These are phyloP conservation scores for Atopsyche davidsoni DNA, from an alignment of 1,140 invertebrate species.

Conservation along the genomic window DNA sequence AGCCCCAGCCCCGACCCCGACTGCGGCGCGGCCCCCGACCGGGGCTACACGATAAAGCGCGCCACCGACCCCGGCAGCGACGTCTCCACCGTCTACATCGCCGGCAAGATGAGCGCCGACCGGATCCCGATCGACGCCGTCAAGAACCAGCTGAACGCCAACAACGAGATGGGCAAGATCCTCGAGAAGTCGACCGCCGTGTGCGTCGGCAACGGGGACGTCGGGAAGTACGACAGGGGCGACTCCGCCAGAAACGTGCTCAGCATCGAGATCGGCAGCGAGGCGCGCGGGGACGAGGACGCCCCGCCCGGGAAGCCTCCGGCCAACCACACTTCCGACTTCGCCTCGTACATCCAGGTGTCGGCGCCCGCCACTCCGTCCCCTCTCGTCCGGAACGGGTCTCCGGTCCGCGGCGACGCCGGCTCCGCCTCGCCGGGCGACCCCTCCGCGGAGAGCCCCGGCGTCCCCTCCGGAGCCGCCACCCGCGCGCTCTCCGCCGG, in stretches of 20 bases:
- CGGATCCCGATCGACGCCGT: conserved; percentile 22
- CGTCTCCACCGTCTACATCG: conserved; percentile 33
- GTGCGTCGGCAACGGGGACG: conserved; percentile 43
- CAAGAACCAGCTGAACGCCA: conserved; percentile 42
- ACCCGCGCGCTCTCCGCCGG: conserved; percentile 32
- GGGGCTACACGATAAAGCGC: conserved; percentile 37
- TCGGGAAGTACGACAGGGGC: conserved; percentile 32
- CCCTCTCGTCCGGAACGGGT: conserved; percentile 28
- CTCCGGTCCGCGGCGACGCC: too few species aligned
- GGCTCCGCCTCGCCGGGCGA: neutral
- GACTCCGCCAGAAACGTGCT: conserved; percentile 33
- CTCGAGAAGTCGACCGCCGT: conserved; percentile 47
- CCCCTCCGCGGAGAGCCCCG: neutral
- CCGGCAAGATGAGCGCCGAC: conserved; percentile 20
- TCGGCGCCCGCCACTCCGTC: conserved; percentile 40
- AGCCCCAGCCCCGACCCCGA: conserved; percentile 40
- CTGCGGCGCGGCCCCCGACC: conserved; percentile 35
- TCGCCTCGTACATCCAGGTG: conserved; percentile 53
- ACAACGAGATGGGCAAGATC: conserved; percentile 47
- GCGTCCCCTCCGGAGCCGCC: neutral
- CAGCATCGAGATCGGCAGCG: conserved; percentile 43
- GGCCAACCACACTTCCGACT: conserved; percentile 47
- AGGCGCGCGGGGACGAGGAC: conserved; percentile 6
- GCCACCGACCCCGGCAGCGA: conserved; percentile 40
- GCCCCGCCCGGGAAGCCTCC: conserved; percentile 36